Percentiles rank a stretch among this genome's conserved stretches.
These are phyloP conservation scores for Lycopodina hypogea DNA, from an alignment of 37 sponge, comb jelly and placozoan genomes.

Conservation along the genomic window DNA sequence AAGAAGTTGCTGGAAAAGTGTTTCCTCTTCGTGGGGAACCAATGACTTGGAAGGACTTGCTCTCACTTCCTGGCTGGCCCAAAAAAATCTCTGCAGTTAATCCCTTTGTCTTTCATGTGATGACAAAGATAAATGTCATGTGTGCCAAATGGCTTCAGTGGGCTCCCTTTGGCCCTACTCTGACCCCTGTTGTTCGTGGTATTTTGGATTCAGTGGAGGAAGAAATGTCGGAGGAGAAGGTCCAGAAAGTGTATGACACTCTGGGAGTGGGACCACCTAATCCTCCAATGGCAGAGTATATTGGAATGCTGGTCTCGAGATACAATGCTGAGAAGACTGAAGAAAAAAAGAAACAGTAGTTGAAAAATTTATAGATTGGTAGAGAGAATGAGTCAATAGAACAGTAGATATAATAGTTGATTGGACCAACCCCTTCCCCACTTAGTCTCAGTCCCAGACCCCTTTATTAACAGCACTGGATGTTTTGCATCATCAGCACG, in stretches of 20 bases:
- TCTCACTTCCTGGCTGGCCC: slow-evolving; percentile 51
- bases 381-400: no score
- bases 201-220: no score
- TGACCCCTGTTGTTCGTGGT: slow-evolving; percentile 35
- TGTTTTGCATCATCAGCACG: no score
- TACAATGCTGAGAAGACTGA: slow-evolving; percentile 28
- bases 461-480: no score
- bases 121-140: slow-evolving; percentile 37
- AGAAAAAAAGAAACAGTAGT: not conserved
- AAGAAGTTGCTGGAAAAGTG: slow-evolving; percentile 29
- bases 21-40: slow-evolving; percentile 42
- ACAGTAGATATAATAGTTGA: no score
- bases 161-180: slow-evolving; percentile 66
- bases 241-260: slow-evolving; percentile 1
- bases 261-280: slow-evolving; percentile 39
- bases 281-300: slow-evolving; percentile 24
- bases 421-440: no score
- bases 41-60: slow-evolving; percentile 44
- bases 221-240: not conserved
- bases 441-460: no score
- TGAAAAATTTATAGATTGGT: no score
- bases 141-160: slow-evolving; percentile 33
- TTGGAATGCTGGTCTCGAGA: slow-evolving; percentile 16
- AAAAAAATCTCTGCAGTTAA: slow-evolving; percentile 23
- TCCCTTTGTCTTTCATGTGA: slow-evolving; percentile 3